A percentile compares a stretch with the other conserved stretches of the same genome.
These are phyloP conservation scores for Cremastinae sp. DNA, from an alignment of 2,888 invertebrate genomes.

Conservation along the genomic window DNA sequence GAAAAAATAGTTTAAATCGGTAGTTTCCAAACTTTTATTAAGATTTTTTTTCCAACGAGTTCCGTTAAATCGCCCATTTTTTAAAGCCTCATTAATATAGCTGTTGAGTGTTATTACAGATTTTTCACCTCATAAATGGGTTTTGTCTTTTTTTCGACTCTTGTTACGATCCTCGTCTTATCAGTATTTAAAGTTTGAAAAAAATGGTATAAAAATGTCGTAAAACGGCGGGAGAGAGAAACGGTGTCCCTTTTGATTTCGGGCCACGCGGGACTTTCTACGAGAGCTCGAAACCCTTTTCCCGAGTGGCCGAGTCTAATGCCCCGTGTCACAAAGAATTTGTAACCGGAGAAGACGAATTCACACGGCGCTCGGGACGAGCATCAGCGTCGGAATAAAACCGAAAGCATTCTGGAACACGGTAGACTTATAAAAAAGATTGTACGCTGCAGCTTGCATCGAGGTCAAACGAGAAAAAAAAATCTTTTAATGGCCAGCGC, in stretches of 20 bases:
- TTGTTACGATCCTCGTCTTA: not conserved
- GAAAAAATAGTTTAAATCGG: no score
- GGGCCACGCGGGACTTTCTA: conserved; percentile 35
- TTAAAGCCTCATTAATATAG: no score
- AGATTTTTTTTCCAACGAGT: not conserved
- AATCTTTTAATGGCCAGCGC: not conserved
- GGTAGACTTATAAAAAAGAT: conserved; percentile 23
- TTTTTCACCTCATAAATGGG: not conserved
- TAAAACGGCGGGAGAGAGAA: conserved; percentile 5
- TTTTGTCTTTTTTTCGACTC: not conserved
- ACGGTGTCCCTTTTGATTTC: conserved; percentile 36
- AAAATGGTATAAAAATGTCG: not conserved
- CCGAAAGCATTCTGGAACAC: conserved; percentile 21
- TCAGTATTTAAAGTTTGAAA: conserved; percentile 6
- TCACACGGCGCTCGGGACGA: conserved; percentile 56
- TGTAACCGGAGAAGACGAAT: conserved; percentile 61
- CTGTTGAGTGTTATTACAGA: not conserved
- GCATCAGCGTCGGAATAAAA: conserved; percentile 3
- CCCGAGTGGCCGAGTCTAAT: conserved; percentile 39
- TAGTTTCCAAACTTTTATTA: no score
- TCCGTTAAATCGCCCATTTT: not conserved
- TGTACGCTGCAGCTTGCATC: conserved; percentile 38
- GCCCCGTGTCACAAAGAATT: conserved; percentile 35
- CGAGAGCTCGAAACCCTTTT: conserved; percentile 42
- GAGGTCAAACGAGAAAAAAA: conserved; percentile 50